Evolutionary conservation across 1,140 invertebrate genomes (phyloP), one percentile per base, ranked within the genome.

Genomic region (Schmidtea mediterranea): DNA sequence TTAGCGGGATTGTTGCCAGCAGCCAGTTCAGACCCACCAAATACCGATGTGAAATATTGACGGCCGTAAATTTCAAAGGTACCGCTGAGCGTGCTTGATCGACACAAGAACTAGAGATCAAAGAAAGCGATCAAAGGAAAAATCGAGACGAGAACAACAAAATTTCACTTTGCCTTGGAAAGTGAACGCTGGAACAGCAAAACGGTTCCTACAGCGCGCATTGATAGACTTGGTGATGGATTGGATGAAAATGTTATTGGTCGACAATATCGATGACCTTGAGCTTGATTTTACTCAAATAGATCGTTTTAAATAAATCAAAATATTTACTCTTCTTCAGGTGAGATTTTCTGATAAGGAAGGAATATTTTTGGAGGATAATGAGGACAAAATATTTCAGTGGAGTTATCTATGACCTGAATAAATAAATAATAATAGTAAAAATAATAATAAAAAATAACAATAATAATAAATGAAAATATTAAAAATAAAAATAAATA

Each of bases 181-280:
- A 41, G 80, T 64, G 55, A 82, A 80, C 2, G 80, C 78, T 36
- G 79, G 78, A 36, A 78, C 62, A 24, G 77, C 76, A 68, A 81
- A 81, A 56, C 79, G 69, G 49, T 74, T 73, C 50, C 79, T 69
- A 64, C 78, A 80, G 53, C 77, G 66, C 19, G 72, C 72, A 57
- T 69, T 57, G 38, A 72, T 69, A 12, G 74, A 75, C 55, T 70
- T 72, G 41, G 66, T 72, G 8, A 76, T 73, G 51, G 73, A 60
- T 43, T 77, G 73, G 51, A 69, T 64, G 18, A 78, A 55, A 54
- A 72, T 72, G 43, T 62, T 63, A 13, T 65, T 55, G 56, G 76
- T 73, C 54, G 72, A 71, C 23, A 71, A 61, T 55, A 67, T 73
- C 57, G 76, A 71, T 48, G 75, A 54, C 26, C 62, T 62, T 51